These are phyloP conservation scores for Nibea albiflora DNA, from an alignment of 2,113 vertebrate genomes.

Conservation along the genomic window DNA sequence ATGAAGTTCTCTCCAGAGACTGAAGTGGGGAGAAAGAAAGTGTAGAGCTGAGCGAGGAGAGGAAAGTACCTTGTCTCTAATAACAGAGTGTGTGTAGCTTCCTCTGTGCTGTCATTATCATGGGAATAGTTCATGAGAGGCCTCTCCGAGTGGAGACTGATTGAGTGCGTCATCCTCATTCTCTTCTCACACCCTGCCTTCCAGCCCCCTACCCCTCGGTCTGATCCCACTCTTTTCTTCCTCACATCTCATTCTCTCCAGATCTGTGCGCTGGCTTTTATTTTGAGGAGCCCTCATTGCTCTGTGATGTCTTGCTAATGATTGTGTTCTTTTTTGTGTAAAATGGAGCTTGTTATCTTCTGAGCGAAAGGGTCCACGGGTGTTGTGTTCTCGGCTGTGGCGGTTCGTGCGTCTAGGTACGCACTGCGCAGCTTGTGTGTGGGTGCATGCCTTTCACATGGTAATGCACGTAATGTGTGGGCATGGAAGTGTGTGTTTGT, in stretches of 20 bases:
- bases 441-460: neutral
- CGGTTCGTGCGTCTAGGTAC: neutral
- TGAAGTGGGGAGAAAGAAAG: constrained; percentile 27
- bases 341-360: constrained; percentile 16
- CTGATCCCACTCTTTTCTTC: constrained; percentile 32
- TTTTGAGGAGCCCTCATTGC: constrained; percentile 22
- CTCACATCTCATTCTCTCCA: constrained; percentile 21
- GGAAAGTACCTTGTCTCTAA: constrained; percentile 50
- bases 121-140: constrained; percentile 57
- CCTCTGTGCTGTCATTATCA: constrained; percentile 46
- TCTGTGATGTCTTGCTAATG: constrained; percentile 38
- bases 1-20: constrained; percentile 34
- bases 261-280: constrained; percentile 14
- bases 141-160: constrained; percentile 55
- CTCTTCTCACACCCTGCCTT: constrained; percentile 16
- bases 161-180: constrained; percentile 58
- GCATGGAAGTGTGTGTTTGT: neutral
- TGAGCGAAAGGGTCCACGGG: neutral
- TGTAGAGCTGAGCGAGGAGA: constrained; percentile 16
- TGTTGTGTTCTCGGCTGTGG: neutral
- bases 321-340: constrained; percentile 5
- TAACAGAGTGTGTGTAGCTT: constrained; percentile 46
- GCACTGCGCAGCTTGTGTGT: neutral
- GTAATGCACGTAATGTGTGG: neutral
- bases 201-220: constrained; percentile 3